Base-by-base conservation (phyloP, 1,140 invertebrate species). In the Yoshiicerus persimilis region DNA sequence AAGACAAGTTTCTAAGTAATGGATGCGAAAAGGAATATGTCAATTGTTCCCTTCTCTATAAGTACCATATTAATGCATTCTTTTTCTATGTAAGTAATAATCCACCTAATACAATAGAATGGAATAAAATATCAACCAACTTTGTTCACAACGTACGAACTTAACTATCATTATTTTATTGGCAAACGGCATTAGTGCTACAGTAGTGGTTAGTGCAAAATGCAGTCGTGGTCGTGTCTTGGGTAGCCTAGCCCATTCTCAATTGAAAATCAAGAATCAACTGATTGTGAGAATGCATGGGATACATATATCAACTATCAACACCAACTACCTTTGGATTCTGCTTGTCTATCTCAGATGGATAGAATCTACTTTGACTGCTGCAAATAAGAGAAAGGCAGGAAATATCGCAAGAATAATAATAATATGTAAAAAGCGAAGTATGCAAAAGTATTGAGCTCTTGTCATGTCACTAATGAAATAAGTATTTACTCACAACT, bases 351-450 rank as follows among this genome's bases (percentile, higher is more conserved):
- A n/a, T 20, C 47, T 56, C 20, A 56, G 20, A 56, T n/a, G n/a
- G n/a, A 16, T n/a, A 6, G 47, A 56, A 4, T 4, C 11, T 11
- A 47, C 41, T 47, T 47, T 56, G 47, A 56, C 16, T 56, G 34
- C n/a, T 47, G 34, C 20, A 34, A 80, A 80, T 80, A 80, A 80
- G 75, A 80, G 75, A 80, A 80, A 80, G 75, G 75, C 75, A 80
- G 75, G 75, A 80, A 80, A 80, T 80, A 80, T 80, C 38, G 16
- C 16, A 38, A 80, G 75, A 80, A 36, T 38, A 80, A 80, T 38
- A 80, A 80, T n/a, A 80, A 38, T 80, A 36, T 11, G 30, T 30
- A 70, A 27, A 27, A 70, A 30, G 30, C 16, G n/a, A 27, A 23
- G 25, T 66, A 27, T 30, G 27, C 64, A 66, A 70, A 30, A 30